phyloP scores from a whole-genome alignment of 2,113 vertebrate genomes.

The Artemisiospiza belli region DNA sequence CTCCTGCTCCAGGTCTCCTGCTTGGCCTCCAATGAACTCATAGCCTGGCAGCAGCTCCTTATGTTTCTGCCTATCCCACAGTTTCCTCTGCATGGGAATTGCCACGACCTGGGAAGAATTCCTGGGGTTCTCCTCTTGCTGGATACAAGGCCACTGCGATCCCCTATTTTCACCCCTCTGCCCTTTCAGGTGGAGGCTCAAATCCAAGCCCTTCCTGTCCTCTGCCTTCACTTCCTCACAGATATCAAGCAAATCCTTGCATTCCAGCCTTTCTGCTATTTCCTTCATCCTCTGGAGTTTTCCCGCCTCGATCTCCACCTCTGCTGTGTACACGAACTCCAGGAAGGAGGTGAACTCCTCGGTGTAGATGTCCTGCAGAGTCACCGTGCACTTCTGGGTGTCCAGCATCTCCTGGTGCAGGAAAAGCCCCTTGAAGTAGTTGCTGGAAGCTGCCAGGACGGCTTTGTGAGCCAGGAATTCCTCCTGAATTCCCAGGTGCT shows the following conservation, averaged over 20 bases:
- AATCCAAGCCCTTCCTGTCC: slow-evolving; percentile 26
- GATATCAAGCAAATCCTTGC: slow-evolving; percentile 70
- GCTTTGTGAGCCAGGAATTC: slow-evolving; percentile 70
- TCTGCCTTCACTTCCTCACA: slow-evolving; percentile 58
- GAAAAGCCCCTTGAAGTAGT: slow-evolving; percentile 72
- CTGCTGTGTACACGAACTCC: slow-evolving; percentile 69
- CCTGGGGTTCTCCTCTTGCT: background rate
- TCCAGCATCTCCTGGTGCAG: slow-evolving; percentile 55
- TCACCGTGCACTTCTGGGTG: slow-evolving; percentile 35
- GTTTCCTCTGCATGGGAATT: slow-evolving; percentile 22
- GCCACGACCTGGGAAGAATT: background rate
- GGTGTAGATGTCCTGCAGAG: slow-evolving; percentile 54
- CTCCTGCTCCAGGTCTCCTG: background rate
- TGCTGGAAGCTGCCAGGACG: slow-evolving; percentile 73
- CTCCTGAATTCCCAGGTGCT: slow-evolving; percentile 53
- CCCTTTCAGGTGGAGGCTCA: slow-evolving; percentile 30
- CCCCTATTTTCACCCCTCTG: background rate
- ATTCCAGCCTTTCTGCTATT: slow-evolving; percentile 60
- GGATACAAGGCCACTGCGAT: background rate
- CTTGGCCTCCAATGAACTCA: background rate
- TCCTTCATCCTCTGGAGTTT: slow-evolving; percentile 63
- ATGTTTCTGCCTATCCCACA: slow-evolving; percentile 27
- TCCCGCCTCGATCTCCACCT: slow-evolving; percentile 64
- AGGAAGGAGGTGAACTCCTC: slow-evolving; percentile 73
- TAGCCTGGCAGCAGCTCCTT: background rate